phyloP scores from a whole-genome alignment of 1,140 invertebrate species.

The Zophobas morio region DNA sequence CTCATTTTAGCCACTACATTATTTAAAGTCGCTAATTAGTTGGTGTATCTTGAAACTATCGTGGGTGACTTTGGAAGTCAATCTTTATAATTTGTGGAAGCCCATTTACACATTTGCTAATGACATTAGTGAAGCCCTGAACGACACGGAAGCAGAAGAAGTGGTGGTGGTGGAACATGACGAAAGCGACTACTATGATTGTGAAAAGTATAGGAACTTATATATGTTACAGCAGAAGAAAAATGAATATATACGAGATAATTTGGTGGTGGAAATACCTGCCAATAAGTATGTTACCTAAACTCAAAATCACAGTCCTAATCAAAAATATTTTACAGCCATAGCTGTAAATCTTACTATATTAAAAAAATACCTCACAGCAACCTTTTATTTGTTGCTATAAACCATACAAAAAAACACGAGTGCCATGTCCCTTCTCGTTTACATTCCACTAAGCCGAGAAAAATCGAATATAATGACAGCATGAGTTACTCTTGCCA shows the following conservation, averaged over 20 bases:
- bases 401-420: conserved; percentile 68
- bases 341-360: conserved; percentile 76
- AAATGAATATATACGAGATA: too few species aligned
- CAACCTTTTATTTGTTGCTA: conserved; percentile 86
- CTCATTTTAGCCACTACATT: conserved; percentile 65
- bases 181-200: conserved; percentile 70
- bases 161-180: conserved; percentile 65
- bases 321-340: too few species aligned
- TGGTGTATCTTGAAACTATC: conserved; percentile 66
- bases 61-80: conserved; percentile 66
- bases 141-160: conserved; percentile 65
- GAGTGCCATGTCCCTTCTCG: not conserved
- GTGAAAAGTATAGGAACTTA: conserved; percentile 77
- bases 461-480: conserved; percentile 67
- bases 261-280: too few species aligned
- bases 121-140: conserved; percentile 24
- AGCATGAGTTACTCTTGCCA: conserved; percentile 76
- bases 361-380: conserved; percentile 81
- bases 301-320: too few species aligned
- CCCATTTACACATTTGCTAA: conserved; percentile 50
- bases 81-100: conserved; percentile 61
- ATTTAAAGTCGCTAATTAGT: conserved; percentile 60
- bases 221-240: conserved; percentile 77
- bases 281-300: too few species aligned
- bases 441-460: conserved; percentile 66